Evolutionary conservation across 2,888 invertebrate genomes (phyloP), one percentile per base, ranked within the genome.

Genomic region (Drosophila atripex): DNA sequence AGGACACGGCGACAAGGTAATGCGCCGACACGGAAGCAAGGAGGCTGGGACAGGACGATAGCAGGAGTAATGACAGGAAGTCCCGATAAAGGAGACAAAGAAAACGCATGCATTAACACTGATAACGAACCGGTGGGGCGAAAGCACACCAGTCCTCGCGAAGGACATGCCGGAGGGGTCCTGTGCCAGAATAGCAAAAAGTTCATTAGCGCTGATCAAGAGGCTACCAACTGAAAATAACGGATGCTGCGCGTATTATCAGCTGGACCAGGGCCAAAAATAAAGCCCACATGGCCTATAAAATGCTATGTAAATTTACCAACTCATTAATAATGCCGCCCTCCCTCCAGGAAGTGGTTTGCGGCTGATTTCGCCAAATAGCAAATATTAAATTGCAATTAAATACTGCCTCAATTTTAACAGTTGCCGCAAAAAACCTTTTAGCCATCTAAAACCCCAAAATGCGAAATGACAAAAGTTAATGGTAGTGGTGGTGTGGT

Each of bases 191-290:
- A 21, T 57, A 68, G 69, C 80, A 61, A 71, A 84, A 80, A 75
- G 73, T 80, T 86, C 89, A 87, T 86, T 87, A 87, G 83, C 75
- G 85, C 63, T 73, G 77, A 87, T 88, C 86, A 78, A 77, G 88
- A 78, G 49, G 28, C 32, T 35, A 30, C 60, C 45, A 39, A 4
- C 30, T 35, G 23, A 46, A 28, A 39, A 46, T 21, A n/a, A 6
- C 75, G 85, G 80, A 86, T 78, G 71, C 58, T 58, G 61, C 45
- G 12, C 66, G 63, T 73, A 73, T 69, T 75, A 47, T 32, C 41
- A 58, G 23, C 54, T 60, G 54, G 68, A 41, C 51, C 38, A 38
- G 23, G 54, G 43, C 39, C 76, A 64, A 52, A 16, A 50, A 7
- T 41, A 57, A 65, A 71, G 56, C 55, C 66, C 74, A 59, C 57